These are phyloP conservation scores for Pogonocichla stellata DNA, from an alignment of 2,113 vertebrate genomes.

Conservation along the genomic window DNA sequence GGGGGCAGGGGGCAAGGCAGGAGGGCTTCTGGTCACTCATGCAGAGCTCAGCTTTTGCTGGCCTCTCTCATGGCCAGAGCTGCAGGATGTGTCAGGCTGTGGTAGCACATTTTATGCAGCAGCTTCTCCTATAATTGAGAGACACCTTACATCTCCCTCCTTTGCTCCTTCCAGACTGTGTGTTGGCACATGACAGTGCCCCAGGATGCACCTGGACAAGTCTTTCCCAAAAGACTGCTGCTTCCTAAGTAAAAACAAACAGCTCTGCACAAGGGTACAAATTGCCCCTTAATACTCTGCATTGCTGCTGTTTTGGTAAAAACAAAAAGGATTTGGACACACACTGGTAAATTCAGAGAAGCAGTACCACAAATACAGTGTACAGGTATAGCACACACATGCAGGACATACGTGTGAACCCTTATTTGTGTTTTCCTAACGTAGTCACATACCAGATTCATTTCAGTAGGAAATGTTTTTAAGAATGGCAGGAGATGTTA, in stretches of 20 bases:
- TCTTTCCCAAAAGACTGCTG: neutral
- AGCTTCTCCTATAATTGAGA: neutral
- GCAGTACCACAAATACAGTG: neutral
- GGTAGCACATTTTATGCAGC: fast-evolving
- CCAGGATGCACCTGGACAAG: neutral
- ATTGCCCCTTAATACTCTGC: neutral
- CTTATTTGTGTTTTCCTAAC: neutral
- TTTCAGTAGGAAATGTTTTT: neutral
- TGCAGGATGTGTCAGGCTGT: neutral
- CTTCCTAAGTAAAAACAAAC: neutral
- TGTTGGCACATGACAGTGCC: fast-evolving
- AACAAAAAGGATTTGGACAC: neutral
- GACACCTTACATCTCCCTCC: neutral
- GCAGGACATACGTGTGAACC: neutral
- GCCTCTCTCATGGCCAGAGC: neutral
- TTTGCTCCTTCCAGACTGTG: fast-evolving
- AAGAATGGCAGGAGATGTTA: neutral
- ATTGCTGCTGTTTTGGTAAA: neutral
- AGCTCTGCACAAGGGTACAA: fast-evolving
- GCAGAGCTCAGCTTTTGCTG: neutral
- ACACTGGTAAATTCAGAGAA: neutral
- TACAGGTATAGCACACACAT: neutral
- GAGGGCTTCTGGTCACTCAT: neutral
- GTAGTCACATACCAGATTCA: fast-evolving
- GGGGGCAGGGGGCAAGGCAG: neutral